Conservation (phyloP, 2,888 invertebrate species). For the Heliconius cydno region DNA sequence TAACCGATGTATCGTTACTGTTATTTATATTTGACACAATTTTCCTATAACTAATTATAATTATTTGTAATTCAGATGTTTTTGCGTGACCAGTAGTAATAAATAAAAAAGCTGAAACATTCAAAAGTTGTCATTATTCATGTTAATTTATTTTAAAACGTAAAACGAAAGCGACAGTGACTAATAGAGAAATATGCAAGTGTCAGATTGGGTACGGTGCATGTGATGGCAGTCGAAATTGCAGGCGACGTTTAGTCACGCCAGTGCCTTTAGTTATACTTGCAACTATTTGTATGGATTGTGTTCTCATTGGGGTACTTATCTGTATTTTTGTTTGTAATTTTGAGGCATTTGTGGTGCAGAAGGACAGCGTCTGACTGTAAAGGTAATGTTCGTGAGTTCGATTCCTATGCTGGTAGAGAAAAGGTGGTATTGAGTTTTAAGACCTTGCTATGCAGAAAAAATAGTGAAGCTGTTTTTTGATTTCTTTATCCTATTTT, state of each 20-base stretch:
- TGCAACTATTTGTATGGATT: constrained; percentile 49
- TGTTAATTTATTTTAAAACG: constrained; percentile 46
- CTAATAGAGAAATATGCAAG: constrained; percentile 78
- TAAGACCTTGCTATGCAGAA: too few species aligned
- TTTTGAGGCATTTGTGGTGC: not conserved
- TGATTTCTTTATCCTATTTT: too few species aligned
- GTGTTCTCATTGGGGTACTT: constrained; percentile 52
- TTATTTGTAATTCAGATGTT: not conserved
- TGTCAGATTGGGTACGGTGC: constrained; percentile 63
- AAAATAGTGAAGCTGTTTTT: too few species aligned
- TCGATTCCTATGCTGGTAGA: too few species aligned
- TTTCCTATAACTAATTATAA: not conserved
- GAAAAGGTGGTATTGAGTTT: too few species aligned
- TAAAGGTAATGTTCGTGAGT: too few species aligned
- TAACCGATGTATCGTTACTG: too few species aligned
- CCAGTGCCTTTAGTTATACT: constrained; percentile 55
- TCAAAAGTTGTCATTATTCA: constrained; percentile 41
- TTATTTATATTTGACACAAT: too few species aligned
- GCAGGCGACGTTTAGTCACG: constrained; percentile 64
- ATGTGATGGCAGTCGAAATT: constrained; percentile 68
- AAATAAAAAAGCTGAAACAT: constrained; percentile 12
- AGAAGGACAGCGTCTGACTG: too few species aligned
- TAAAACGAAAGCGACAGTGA: constrained; percentile 61
- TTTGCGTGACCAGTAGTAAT: constrained; percentile 3
- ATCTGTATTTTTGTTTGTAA: not conserved